phyloP scores from a whole-genome alignment of 2,888 invertebrate species.

The Cantharis flavilabris region DNA sequence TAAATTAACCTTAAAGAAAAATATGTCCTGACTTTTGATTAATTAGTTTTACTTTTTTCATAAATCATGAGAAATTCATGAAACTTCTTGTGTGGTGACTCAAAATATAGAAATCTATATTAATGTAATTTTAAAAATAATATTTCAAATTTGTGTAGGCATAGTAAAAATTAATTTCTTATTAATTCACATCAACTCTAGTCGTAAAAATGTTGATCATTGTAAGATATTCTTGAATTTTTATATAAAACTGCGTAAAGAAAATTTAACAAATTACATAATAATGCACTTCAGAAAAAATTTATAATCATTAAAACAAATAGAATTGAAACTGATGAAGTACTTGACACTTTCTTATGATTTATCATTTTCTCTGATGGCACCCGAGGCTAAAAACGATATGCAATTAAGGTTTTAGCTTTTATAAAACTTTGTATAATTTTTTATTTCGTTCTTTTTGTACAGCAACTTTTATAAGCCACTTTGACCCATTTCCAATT shows the following conservation, averaged over 20 bases:
- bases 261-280: neutral
- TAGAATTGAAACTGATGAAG: slow-evolving; percentile 45
- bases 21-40: neutral
- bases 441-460: slow-evolving; percentile 6
- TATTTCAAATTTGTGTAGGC: neutral
- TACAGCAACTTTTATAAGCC: neutral
- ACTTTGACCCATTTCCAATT: neutral
- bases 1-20: neutral
- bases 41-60: neutral
- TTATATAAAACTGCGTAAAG: neutral
- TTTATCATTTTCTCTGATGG: slow-evolving; percentile 41
- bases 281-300: slow-evolving; percentile 23
- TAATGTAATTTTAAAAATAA: neutral
- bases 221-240: neutral
- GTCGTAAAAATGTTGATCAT: neutral
- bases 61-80: neutral
- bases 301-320: slow-evolving; percentile 46
- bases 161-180: neutral
- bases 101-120: neutral
- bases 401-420: slow-evolving; percentile 34
- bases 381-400: slow-evolving; percentile 35
- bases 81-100: neutral
- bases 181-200: neutral
- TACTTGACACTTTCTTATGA: slow-evolving; percentile 44
- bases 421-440: slow-evolving; percentile 8